These are phyloP conservation scores for Centroberyx gerrardi DNA, from an alignment of 2,797 vertebrate species.

Conservation along the genomic window DNA sequence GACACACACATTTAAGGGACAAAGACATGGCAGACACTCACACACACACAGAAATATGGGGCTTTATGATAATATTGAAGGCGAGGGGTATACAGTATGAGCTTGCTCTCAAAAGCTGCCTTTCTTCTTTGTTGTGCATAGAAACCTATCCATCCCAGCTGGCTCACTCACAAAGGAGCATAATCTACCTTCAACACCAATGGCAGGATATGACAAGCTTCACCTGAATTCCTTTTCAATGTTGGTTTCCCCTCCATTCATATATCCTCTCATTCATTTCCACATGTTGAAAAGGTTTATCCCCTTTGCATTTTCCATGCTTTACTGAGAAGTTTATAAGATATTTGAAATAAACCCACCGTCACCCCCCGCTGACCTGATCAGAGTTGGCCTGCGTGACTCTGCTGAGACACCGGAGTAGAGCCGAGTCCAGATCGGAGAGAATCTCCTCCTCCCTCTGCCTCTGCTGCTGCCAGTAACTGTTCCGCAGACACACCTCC, in stretches of 20 bases:
- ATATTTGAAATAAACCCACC: conserved; percentile 28
- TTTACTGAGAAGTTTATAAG: not conserved
- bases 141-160: not conserved
- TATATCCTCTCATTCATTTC: conserved; percentile 3
- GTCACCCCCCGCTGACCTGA: conserved; percentile 61
- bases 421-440: conserved; percentile 78
- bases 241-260: conserved; percentile 3
- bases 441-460: conserved; percentile 85
- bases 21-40: too few relatives aligned
- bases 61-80: not conserved
- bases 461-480: conserved; percentile 86
- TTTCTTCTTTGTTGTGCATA: not conserved
- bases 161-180: not conserved
- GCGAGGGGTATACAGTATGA: too few relatives aligned
- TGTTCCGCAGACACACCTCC: conserved; percentile 82
- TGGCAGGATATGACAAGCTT: conserved; percentile 22
- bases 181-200: too few relatives aligned
- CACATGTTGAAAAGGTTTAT: conserved; percentile 25
- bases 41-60: conserved; percentile 2
- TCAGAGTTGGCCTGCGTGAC: conserved; percentile 52
- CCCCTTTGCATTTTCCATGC: conserved; percentile 12
- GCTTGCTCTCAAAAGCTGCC: too few relatives aligned
- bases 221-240: conserved; percentile 14
- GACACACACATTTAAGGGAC: too few relatives aligned
- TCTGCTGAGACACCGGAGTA: conserved; percentile 68